These are phyloP conservation scores for Recurvirostra avosetta DNA, from an alignment of 2,113 vertebrate species.

Conservation along the genomic window DNA sequence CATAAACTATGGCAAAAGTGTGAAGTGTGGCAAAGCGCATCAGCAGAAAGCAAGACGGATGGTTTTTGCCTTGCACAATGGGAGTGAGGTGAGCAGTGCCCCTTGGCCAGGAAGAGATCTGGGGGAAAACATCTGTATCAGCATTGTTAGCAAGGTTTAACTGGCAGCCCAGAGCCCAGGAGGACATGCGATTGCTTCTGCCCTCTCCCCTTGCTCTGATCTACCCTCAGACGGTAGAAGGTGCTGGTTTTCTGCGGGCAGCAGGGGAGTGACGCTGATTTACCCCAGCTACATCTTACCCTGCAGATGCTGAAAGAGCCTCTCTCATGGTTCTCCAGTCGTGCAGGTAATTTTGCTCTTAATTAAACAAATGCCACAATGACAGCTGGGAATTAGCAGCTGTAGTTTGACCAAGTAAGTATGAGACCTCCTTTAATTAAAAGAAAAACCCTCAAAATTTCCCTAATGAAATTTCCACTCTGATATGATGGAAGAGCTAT, in stretches of 20 bases:
- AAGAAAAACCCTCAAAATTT: conserved; percentile 2
- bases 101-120: background rate
- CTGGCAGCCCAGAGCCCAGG: background rate
- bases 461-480: conserved; percentile 18
- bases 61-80: fast-evolving
- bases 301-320: background rate
- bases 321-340: background rate
- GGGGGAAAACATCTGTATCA: background rate
- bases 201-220: background rate
- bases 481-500: background rate
- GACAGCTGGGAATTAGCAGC: conserved; percentile 36
- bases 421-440: conserved; percentile 29
- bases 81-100: fast-evolving
- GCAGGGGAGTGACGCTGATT: fast-evolving
- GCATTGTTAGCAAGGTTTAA: fast-evolving
- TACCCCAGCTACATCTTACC: background rate
- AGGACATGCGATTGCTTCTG: fast-evolving
- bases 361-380: conserved; percentile 35
- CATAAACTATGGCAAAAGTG: fast-evolving
- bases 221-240: fast-evolving
- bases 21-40: background rate
- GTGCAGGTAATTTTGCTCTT: background rate
- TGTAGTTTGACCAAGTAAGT: background rate
- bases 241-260: background rate
- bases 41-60: too few relatives aligned